Evolutionary conservation across 1,140 invertebrate species (phyloP), one percentile per base, ranked within the genome.

Genomic region (Drosophila ananassae): DNA sequence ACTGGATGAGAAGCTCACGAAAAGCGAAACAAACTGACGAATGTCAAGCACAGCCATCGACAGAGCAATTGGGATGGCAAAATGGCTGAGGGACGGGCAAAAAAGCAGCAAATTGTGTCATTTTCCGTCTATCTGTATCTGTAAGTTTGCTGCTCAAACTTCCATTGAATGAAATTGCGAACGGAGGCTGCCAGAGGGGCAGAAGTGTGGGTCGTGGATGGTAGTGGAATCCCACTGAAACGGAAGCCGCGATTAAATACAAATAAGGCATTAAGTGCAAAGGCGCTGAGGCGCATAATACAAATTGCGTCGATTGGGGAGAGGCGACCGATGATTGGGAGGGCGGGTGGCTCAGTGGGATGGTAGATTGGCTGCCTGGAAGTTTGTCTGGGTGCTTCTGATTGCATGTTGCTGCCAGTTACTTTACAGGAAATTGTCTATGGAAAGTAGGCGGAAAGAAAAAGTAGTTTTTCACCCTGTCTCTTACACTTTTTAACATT

Each of bases 181-280:
- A 25, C 28, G 25, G 67, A 57, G 34, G 64, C 72, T 51, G 59
- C 56, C 55, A 59, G 64, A 48, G 47, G n/a, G 44, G 32, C 5
- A 32, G 10, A 47, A 39, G 21, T 21, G 9, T 12, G 44, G 22
- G 44, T 21, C 6, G 21, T 47, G 32, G 37, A 6, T 13, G 24
- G 6, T 47, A 47, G 46, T 34, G 52, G 47, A 48, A 56, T 78
- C 78, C 78, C 83, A 85, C 67, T 89, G 84, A 85, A 89, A 89
- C 59, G 84, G 73, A 89, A 89, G 83, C 83, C 79, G 79, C 83
- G 83, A 89, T 89, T 89, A 89, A 89, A 89, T 89, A 89, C 84
- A 89, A 89, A 89, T 89, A 89, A 89, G 83, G 72, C 83, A 89
- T 89, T 89, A 89, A 89, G 83, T 87, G 72, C 75, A 75, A 80